These are phyloP conservation scores for Thereva nobilitata DNA, from an alignment of 2,888 invertebrate genomes.

Conservation along the genomic window DNA sequence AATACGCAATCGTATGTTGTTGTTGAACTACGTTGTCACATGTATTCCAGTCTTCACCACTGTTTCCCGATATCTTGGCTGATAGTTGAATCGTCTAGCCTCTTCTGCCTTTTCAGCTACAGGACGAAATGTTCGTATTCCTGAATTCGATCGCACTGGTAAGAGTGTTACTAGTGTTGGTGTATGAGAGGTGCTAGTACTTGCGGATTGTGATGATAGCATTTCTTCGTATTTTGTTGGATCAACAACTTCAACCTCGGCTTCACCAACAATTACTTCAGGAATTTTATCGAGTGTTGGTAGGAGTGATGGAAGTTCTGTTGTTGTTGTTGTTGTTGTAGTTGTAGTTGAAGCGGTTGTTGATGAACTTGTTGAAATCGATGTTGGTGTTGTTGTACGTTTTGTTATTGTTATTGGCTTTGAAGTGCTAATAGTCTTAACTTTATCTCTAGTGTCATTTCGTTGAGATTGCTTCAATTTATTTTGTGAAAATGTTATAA, in stretches of 20 bases:
- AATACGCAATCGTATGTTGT: not conserved
- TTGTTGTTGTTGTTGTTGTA: conserved; percentile 7
- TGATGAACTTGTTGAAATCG: conserved; percentile 31
- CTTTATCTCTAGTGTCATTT: conserved; percentile 46
- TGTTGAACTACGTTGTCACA: conserved; percentile 48
- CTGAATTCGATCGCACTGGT: conserved; percentile 80
- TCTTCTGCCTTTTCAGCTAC: conserved; percentile 51
- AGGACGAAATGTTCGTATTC: conserved; percentile 72
- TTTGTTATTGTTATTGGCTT: conserved; percentile 42
- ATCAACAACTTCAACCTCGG: conserved; percentile 58
- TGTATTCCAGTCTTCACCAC: conserved; percentile 54
- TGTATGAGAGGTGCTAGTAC: conserved; percentile 47
- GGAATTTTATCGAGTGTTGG: conserved; percentile 39
- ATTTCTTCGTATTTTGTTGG: conserved; percentile 58
- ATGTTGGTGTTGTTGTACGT: conserved; percentile 23
- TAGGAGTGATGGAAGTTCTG: conserved; percentile 14
- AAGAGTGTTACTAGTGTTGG: conserved; percentile 67
- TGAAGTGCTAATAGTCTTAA: conserved; percentile 28
- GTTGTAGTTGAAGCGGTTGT: conserved; percentile 25
- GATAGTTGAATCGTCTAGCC: conserved; percentile 47
- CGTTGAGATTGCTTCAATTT: conserved; percentile 52
- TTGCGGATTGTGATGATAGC: conserved; percentile 50
- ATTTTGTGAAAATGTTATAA: conserved; percentile 50
- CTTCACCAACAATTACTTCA: conserved; percentile 55
- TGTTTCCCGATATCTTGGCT: conserved; percentile 48